Conservation (phyloP, 2,888 invertebrate genomes). For the Lacanobia wlatinum region DNA sequence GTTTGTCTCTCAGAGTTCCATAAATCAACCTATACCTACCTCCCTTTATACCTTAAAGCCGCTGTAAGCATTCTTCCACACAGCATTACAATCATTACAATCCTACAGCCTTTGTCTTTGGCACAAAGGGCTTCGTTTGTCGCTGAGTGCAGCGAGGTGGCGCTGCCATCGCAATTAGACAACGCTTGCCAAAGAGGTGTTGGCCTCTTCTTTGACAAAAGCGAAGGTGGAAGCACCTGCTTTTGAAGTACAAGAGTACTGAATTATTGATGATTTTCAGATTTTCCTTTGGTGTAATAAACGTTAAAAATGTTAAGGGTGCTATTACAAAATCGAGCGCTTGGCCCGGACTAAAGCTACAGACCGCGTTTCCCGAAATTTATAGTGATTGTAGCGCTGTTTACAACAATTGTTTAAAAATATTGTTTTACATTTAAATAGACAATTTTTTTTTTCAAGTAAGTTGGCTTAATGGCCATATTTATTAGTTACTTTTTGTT, state of each 20-base stretch:
- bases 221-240: neutral
- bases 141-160: constrained; percentile 55
- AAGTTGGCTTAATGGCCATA: too few species aligned
- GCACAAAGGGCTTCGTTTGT: constrained; percentile 55
- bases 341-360: too few species aligned
- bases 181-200: constrained; percentile 50
- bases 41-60: constrained; percentile 10
- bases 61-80: constrained; percentile 29
- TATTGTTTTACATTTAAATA: too few species aligned
- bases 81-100: constrained; percentile 48
- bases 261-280: constrained; percentile 16
- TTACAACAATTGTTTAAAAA: too few species aligned
- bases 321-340: too few species aligned
- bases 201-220: constrained; percentile 16
- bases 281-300: neutral
- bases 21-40: neutral
- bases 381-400: too few species aligned
- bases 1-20: neutral
- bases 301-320: too few species aligned
- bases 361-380: too few species aligned
- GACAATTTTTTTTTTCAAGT: too few species aligned
- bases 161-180: constrained; percentile 55
- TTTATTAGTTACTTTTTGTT: too few species aligned
- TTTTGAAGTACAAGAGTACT: neutral
- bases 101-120: constrained; percentile 51